Percentiles rank a stretch among this genome's conserved stretches.
Evolutionary conservation across 2,113 vertebrate genomes (phyloP).

Genomic region (Talpa occidentalis): DNA sequence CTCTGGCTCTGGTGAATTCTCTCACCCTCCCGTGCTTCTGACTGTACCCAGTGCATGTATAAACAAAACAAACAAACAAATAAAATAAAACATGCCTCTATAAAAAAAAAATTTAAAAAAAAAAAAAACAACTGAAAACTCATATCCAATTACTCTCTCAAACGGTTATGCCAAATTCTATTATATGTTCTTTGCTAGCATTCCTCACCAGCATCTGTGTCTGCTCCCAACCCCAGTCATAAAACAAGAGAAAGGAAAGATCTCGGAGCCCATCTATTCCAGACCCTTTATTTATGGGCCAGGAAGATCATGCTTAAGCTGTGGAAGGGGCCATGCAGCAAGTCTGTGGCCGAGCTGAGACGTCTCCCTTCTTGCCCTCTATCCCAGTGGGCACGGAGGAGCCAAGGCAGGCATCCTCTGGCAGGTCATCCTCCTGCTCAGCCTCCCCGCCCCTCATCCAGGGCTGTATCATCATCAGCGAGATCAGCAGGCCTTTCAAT

Average conservation of each 20-base stretch:
- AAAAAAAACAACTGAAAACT: neutral
- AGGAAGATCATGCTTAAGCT: neutral
- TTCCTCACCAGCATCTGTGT: neutral
- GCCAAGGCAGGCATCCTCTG: neutral
- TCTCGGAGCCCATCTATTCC: neutral
- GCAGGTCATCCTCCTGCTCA: neutral
- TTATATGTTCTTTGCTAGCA: neutral
- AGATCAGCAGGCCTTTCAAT: neutral
- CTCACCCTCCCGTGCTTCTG: no score
- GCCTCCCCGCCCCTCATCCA: neutral
- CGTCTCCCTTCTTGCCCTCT: neutral
- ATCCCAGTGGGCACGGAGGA: neutral
- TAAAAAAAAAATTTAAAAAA: no score
- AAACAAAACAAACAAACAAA: no score
- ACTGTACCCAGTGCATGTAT: no score
- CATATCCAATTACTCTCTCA: neutral
- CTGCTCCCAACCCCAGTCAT: slow-evolving; percentile 11
- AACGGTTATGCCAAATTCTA: neutral
- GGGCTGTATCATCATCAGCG: neutral
- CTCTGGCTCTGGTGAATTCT: no score
- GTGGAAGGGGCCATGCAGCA: neutral
- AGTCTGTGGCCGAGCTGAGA: neutral
- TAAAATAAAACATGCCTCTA: no score
- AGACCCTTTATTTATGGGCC: neutral
- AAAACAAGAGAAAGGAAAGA: neutral